Evolutionary conservation across 2,888 invertebrate genomes (phyloP).

Genomic region (Drepanosiphum platanoidis): DNA sequence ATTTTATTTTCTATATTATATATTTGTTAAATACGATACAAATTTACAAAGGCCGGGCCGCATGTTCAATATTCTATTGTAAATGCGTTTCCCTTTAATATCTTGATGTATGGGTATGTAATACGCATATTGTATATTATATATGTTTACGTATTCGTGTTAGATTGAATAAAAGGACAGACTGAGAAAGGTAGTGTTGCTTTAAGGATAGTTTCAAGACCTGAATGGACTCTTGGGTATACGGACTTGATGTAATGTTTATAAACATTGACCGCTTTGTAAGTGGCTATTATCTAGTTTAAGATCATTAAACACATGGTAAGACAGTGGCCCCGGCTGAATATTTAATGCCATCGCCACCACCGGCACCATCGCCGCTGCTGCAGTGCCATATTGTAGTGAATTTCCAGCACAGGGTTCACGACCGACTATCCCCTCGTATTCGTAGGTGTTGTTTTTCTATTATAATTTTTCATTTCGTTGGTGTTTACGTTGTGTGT

Average conservation of each 20-base stretch:
- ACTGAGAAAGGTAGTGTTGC: background rate
- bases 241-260: slow-evolving; percentile 35
- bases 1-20: too few relatives aligned
- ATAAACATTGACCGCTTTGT: slow-evolving; percentile 35
- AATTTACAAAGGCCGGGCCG: background rate
- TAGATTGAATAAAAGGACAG: background rate
- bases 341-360: slow-evolving; percentile 12
- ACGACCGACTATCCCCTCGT: background rate
- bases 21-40: background rate
- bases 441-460: background rate
- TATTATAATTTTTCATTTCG: background rate
- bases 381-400: background rate
- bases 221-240: slow-evolving; percentile 2
- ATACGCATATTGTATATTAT: too few relatives aligned
- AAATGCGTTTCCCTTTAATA: slow-evolving; percentile 20
- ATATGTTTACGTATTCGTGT: background rate
- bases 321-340: slow-evolving; percentile 13
- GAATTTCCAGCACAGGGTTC: background rate
- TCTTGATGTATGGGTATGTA: too few relatives aligned
- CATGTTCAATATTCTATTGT: slow-evolving; percentile 24
- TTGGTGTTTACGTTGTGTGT: background rate
- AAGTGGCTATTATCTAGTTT: slow-evolving; percentile 15
- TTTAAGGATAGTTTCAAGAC: slow-evolving; percentile 6
- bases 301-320: slow-evolving; percentile 25
- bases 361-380: background rate